A percentile compares a stretch with the other conserved stretches of the same genome.
Conservation (phyloP, 2,888 invertebrate genomes). For the Caenorhabditis virilis region DNA sequence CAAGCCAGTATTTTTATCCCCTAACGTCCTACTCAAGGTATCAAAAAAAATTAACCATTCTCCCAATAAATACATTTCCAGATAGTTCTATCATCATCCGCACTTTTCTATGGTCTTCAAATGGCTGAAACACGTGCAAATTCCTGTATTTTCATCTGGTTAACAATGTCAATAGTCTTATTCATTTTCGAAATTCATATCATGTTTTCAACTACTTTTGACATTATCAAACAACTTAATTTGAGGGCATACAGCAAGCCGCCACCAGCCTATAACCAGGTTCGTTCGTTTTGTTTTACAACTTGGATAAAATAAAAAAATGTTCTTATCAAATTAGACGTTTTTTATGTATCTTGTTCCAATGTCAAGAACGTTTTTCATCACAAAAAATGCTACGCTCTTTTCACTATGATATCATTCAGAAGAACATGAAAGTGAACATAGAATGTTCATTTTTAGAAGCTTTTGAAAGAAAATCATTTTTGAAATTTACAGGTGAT, state of each 20-base stretch:
- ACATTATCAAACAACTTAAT: slow-evolving; percentile 45
- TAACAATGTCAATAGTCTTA: slow-evolving; percentile 40
- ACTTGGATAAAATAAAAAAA: too few species aligned
- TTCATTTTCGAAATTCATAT: slow-evolving; percentile 47
- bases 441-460: not conserved
- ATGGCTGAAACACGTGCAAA: slow-evolving; percentile 41
- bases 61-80: slow-evolving; percentile 7
- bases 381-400: too few species aligned
- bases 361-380: too few species aligned
- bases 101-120: slow-evolving; percentile 48
- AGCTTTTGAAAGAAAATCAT: not conserved
- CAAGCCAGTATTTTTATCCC: slow-evolving; percentile 40
- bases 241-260: slow-evolving; percentile 39
- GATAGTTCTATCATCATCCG: slow-evolving; percentile 46
- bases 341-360: too few species aligned
- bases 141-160: slow-evolving; percentile 37
- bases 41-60: not conserved
- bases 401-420: too few species aligned
- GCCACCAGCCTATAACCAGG: slow-evolving; percentile 46
- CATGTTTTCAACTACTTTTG: slow-evolving; percentile 47
- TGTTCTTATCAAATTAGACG: too few species aligned
- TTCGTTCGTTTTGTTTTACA: too few species aligned
- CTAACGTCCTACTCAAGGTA: slow-evolving; percentile 43
- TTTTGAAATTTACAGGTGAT: slow-evolving; percentile 23
- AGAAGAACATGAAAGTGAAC: not conserved